Base-by-base conservation (phyloP, 2,113 vertebrate species). In the Regulus satrapa region DNA sequence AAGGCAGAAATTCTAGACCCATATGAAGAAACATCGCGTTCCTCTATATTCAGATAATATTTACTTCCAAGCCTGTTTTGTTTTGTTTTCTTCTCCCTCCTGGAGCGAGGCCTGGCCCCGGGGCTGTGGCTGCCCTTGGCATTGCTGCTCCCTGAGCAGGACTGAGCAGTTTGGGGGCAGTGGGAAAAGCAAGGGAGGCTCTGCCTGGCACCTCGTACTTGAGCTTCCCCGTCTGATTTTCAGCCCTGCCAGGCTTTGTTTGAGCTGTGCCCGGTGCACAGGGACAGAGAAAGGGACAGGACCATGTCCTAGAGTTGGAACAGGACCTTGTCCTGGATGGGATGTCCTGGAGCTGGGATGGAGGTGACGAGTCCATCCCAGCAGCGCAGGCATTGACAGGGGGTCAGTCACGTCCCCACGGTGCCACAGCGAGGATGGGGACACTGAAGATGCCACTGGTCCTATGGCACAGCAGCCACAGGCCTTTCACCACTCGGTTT, bases 11-110 rank as follows among this genome's bases (percentile, higher is more conserved):
- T 28, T 82, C 93, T 96, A 94, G 95, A 92, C 93, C 89, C 88
- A 0, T 90, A 96, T 2, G 28, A 62, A 88, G 88, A 94, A 78
- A 89, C 93, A 68, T 85, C 17, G 29, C 18, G 88, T 97, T 97
- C 97, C 89, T 95, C 96, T 85, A 80, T 85, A 94, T 94, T 76
- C 97, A 95, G 97, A 97, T 95, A 97, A 95, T 94, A 94, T 96
- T 97, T 95, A 95, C 92, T 97, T 84, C 92, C 81, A 63, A 75
- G 76, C 52, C 69, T 89, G 90, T 76, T 95, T 94, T 94, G 82
- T 89, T 96, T 92, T 94, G 85, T 95, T 96, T 92, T 64, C 81
- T 93, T 85, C 76, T 94, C 85, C 85, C 78, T 89, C 81, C 78
- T 89, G 87, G 86, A 92, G 72, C 1, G 8, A 29, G 40, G 43